Evolutionary conservation across 2,113 vertebrate species (phyloP).

Genomic region (Ictidomys tridecemlineatus): DNA sequence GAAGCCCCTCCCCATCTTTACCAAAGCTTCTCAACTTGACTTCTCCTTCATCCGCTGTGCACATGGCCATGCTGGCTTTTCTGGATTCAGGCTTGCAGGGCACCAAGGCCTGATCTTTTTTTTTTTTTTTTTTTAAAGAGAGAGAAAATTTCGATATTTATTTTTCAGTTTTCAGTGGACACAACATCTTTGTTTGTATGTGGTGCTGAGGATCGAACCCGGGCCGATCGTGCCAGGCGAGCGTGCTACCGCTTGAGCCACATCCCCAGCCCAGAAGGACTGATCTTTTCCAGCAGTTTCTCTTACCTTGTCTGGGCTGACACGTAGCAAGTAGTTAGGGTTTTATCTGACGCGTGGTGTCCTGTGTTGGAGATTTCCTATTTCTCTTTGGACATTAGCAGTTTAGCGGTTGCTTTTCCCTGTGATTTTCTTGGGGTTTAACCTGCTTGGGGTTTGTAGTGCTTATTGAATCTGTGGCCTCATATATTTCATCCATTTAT

Average conservation of each 20-base stretch:
- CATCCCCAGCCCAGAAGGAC: too few species aligned
- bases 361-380: neutral
- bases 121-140: too few species aligned
- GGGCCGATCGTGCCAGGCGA: too few species aligned
- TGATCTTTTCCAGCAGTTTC: neutral
- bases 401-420: neutral
- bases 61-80: neutral
- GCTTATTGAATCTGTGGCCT: slow-evolving; percentile 2
- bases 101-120: neutral
- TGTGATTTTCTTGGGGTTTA: neutral
- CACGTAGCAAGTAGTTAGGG: neutral
- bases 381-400: neutral
- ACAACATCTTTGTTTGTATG: too few species aligned
- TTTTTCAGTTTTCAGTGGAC: too few species aligned
- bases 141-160: too few species aligned
- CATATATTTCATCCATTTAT: neutral
- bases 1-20: neutral
- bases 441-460: neutral
- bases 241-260: too few species aligned
- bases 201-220: too few species aligned
- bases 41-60: neutral
- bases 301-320: neutral
- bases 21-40: neutral
- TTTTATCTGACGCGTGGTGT: neutral
- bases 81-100: neutral